A percentile compares a stretch with the other conserved stretches of the same genome.
phyloP scores from a whole-genome alignment of 1,140 invertebrate genomes.

The Dendroctonus valens region DNA sequence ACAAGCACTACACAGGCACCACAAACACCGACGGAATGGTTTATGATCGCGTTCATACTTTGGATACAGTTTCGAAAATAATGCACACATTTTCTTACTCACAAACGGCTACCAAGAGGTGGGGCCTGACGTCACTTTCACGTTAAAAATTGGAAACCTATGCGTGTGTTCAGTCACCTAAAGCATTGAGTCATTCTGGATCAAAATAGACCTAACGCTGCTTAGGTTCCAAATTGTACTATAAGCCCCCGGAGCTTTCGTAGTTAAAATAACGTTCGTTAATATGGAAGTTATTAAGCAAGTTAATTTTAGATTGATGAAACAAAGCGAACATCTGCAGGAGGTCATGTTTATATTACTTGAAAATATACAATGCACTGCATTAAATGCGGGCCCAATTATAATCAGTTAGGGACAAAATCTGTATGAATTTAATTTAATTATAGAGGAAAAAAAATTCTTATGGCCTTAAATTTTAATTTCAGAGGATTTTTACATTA shows the following conservation, averaged over 20 bases:
- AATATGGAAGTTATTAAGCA: constrained; percentile 14
- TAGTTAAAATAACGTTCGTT: constrained; percentile 1
- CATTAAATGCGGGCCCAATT: too few relatives aligned
- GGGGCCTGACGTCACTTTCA: constrained; percentile 29
- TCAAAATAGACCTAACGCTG: constrained; percentile 14
- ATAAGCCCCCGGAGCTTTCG: constrained; percentile 4
- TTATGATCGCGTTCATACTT: constrained; percentile 7
- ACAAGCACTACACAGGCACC: constrained; percentile 1
- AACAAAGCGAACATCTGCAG: too few relatives aligned
- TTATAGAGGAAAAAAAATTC: too few relatives aligned
- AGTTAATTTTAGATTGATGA: constrained; percentile 1
- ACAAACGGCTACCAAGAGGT: constrained; percentile 18
- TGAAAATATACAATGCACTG: too few relatives aligned
- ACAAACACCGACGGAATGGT: neutral
- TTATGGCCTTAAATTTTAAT: too few relatives aligned
- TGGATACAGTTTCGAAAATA: constrained; percentile 12
- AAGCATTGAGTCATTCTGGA: constrained; percentile 13
- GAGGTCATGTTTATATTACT: too few relatives aligned
- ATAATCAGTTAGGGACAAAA: too few relatives aligned
- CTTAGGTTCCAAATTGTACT: constrained; percentile 16
- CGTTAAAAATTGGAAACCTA: constrained; percentile 19
- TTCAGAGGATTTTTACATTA: too few relatives aligned
- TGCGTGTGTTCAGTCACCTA: constrained; percentile 31
- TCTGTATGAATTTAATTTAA: too few relatives aligned
- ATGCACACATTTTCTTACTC: constrained; percentile 26